Conservation (phyloP, 1,140 invertebrate species). For the Rhysida immarginata region DNA sequence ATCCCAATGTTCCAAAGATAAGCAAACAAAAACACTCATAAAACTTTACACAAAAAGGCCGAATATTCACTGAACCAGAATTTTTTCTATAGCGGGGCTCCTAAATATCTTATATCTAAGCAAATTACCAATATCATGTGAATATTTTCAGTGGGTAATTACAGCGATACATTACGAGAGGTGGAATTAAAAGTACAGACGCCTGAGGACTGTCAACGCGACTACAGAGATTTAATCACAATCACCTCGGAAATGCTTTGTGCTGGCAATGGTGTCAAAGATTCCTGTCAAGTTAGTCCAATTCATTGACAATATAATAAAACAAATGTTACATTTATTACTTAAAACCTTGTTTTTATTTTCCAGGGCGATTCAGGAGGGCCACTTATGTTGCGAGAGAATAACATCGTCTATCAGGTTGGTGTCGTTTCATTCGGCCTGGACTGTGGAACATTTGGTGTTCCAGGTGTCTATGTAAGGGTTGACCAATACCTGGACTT, state of each 20-base stretch:
- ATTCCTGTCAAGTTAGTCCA: slow-evolving; percentile 64
- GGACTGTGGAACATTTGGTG: slow-evolving; percentile 51
- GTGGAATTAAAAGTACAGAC: slow-evolving; percentile 74
- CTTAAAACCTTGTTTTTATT: slow-evolving; percentile 5
- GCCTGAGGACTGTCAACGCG: slow-evolving; percentile 72
- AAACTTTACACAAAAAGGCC: too few species aligned
- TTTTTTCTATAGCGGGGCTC: too few species aligned
- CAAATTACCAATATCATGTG: too few species aligned
- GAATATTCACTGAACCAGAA: too few species aligned
- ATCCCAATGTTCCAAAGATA: too few species aligned
- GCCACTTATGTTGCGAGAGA: slow-evolving; percentile 48
- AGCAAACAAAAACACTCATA: too few species aligned
- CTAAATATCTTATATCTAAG: too few species aligned
- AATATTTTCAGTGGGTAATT: not conserved
- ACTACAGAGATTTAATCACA: slow-evolving; percentile 82
- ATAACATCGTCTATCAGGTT: slow-evolving; percentile 38
- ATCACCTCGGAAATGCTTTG: slow-evolving; percentile 49
- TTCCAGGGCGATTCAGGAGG: slow-evolving; percentile 64
- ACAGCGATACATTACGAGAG: slow-evolving; percentile 44
- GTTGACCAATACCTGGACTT: slow-evolving; percentile 38
- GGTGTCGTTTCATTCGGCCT: slow-evolving; percentile 60
- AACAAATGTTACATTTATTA: too few species aligned
- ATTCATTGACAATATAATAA: not conserved
- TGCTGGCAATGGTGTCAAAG: slow-evolving; percentile 76
- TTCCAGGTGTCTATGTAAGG: slow-evolving; percentile 59